These are phyloP conservation scores for Anser brachyrhynchus DNA, from an alignment of 2,113 vertebrate species.

Conservation along the genomic window DNA sequence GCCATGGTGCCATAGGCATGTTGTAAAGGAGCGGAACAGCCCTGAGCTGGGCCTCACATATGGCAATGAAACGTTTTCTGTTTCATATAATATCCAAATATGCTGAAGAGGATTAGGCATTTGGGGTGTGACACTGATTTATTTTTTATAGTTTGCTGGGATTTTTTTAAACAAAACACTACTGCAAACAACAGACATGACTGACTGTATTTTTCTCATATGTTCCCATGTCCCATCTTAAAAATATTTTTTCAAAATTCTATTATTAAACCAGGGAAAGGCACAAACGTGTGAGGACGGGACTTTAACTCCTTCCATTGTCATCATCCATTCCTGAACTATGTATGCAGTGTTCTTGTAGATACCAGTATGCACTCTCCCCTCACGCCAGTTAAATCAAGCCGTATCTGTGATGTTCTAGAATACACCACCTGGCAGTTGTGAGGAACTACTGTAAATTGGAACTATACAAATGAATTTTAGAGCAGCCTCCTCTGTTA, in stretches of 20 bases:
- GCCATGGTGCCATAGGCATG: fast-evolving
- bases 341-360: background rate
- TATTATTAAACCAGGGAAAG: background rate
- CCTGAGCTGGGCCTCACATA: background rate
- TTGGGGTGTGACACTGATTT: background rate
- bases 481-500: background rate
- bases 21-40: background rate
- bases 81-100: background rate
- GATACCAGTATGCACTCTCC: background rate
- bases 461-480: background rate
- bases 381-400: background rate
- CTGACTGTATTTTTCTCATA: background rate
- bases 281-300: background rate
- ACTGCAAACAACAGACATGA: background rate
- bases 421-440: background rate
- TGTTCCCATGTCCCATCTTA: background rate
- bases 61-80: background rate
- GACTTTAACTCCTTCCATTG: background rate
- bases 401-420: background rate
- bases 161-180: background rate
- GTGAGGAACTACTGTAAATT: background rate
- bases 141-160: background rate
- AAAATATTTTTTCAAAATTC: background rate
- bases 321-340: background rate
- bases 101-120: background rate